A percentile compares a stretch with the other conserved stretches of the same genome.
Conservation (phyloP, 2,113 vertebrate species). For the Falco punctatus region DNA sequence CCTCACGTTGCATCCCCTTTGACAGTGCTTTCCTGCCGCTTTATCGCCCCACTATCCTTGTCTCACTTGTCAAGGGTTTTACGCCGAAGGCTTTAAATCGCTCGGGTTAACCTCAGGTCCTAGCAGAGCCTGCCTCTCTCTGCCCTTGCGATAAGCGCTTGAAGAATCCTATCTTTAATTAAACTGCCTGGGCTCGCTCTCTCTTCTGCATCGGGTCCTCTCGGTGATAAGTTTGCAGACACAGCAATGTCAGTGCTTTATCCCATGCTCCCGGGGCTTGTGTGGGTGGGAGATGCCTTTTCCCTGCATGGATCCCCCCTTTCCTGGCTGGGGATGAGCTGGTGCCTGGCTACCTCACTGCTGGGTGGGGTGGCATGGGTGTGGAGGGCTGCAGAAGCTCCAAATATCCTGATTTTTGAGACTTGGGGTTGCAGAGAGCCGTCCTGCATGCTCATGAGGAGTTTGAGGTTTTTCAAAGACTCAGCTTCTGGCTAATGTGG, state of each 20-base stretch:
- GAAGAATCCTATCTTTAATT: not conserved
- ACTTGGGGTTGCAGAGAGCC: not conserved
- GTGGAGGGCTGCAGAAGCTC: not conserved
- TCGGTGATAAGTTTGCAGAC: not conserved
- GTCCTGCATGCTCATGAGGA: fast-evolving
- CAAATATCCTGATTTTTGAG: not conserved
- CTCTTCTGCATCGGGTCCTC: not conserved
- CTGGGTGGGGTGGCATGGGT: fast-evolving
- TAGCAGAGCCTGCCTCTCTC: not conserved
- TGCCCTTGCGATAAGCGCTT: not conserved
- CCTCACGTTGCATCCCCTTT: not conserved
- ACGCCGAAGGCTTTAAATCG: not conserved
- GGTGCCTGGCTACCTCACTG: too few relatives aligned
- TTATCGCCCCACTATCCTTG: not conserved
- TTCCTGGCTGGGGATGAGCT: not conserved
- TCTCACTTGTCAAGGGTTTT: not conserved
- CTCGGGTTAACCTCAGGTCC: not conserved
- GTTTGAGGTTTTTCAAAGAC: not conserved
- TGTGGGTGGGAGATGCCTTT: not conserved
- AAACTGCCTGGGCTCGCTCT: not conserved
- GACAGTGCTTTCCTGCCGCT: not conserved
- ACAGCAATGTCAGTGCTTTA: not conserved
- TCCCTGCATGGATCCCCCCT: fast-evolving
- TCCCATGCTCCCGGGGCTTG: fast-evolving
- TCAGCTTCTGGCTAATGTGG: not conserved